phyloP scores from a whole-genome alignment of 1,140 invertebrate species.

The Drosophila kohkoa region DNA sequence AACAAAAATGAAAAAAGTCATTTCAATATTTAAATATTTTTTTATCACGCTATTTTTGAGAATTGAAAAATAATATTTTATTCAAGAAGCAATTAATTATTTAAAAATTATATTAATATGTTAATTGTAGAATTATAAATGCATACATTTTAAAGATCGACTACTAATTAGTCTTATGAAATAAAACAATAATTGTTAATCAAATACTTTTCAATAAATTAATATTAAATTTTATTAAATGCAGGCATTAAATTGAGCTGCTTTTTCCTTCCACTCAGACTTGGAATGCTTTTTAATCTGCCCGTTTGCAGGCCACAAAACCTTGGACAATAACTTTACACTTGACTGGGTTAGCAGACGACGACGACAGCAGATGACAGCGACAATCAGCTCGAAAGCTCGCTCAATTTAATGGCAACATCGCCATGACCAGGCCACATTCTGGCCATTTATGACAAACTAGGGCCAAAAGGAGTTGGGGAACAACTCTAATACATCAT shows the following conservation, averaged over 20 bases:
- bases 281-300: conserved; percentile 59
- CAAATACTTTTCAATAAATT: neutral
- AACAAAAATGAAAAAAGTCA: too few species aligned
- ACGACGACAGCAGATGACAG: conserved; percentile 21
- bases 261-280: neutral
- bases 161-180: too few species aligned
- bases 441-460: conserved; percentile 72
- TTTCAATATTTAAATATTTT: too few species aligned
- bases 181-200: neutral
- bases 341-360: conserved; percentile 51
- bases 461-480: conserved; percentile 37
- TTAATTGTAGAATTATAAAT: too few species aligned
- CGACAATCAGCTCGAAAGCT: conserved; percentile 40
- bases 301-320: conserved; percentile 75
- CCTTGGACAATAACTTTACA: conserved; percentile 67
- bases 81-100: too few species aligned
- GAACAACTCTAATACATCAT: conserved; percentile 61
- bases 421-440: conserved; percentile 38
- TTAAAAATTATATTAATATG: too few species aligned
- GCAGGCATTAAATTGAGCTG: neutral
- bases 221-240: neutral
- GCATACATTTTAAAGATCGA: too few species aligned
- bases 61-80: too few species aligned
- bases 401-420: conserved; percentile 45
- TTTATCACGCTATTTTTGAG: too few species aligned